Evolutionary conservation across 92 coral and sea anemone species (phyloP).

Genomic region (Plumapathes pennacea): DNA sequence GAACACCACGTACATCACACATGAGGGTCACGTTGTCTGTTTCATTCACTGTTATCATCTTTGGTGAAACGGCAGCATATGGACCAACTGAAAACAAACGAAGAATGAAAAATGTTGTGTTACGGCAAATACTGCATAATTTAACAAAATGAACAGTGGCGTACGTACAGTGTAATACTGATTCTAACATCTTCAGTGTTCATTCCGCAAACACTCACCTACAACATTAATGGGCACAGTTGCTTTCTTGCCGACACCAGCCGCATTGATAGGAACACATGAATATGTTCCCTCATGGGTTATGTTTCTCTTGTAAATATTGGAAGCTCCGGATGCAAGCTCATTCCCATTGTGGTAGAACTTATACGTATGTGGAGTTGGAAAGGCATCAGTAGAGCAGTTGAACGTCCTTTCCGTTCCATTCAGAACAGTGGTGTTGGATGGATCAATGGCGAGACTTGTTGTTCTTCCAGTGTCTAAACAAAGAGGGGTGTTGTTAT

Average conservation of each 20-base stretch:
- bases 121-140: too few relatives aligned
- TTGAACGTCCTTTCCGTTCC: neutral
- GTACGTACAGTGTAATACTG: too few relatives aligned
- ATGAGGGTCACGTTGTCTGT: constrained; percentile 21
- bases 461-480: too few relatives aligned
- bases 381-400: neutral
- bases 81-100: too few relatives aligned
- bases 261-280: constrained; percentile 7
- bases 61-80: too few relatives aligned
- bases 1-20: constrained; percentile 62
- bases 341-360: neutral
- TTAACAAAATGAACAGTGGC: too few relatives aligned
- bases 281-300: neutral
- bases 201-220: too few relatives aligned
- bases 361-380: neutral
- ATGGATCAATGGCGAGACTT: neutral
- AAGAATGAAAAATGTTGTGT: too few relatives aligned
- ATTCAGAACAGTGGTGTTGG: neutral
- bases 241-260: constrained; percentile 2
- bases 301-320: neutral
- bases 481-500: too few relatives aligned
- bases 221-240: neutral
- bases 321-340: neutral
- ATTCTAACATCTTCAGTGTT: too few relatives aligned
- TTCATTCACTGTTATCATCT: too few relatives aligned